Conservation (phyloP, 1,140 invertebrate genomes). For the Drusus annulatus region DNA sequence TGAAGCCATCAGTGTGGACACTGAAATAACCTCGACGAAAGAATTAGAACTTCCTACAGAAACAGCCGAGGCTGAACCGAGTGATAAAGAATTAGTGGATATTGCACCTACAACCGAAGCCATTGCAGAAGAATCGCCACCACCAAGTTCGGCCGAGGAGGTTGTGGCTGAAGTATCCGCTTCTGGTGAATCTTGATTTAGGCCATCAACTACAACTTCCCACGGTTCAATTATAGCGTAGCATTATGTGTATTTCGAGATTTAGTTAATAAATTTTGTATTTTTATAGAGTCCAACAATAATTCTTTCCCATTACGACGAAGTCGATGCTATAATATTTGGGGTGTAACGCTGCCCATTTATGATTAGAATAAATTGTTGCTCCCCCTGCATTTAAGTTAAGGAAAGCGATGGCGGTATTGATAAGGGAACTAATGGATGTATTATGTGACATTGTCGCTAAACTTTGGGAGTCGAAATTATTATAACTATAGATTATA, state of each 20-base stretch:
- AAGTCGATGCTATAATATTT: too few species aligned
- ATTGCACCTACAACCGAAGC: background rate
- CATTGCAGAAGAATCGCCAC: background rate
- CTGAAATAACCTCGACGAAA: constrained; percentile 2
- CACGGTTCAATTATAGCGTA: background rate
- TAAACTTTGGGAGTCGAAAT: too few species aligned
- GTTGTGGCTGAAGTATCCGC: background rate
- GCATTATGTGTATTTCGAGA: background rate
- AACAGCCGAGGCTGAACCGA: background rate
- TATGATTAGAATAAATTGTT: too few species aligned
- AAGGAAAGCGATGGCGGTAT: too few species aligned
- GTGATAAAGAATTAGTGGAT: background rate
- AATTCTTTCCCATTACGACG: too few species aligned
- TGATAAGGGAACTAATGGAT: too few species aligned
- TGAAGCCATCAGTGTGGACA: constrained; percentile 16
- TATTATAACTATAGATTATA: too few species aligned
- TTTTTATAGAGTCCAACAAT: constrained; percentile 13
- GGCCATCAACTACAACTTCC: too few species aligned
- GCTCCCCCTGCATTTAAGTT: too few species aligned
- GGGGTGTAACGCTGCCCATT: too few species aligned
- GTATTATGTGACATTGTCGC: too few species aligned
- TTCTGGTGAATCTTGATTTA: constrained; percentile 3
- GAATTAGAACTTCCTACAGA: background rate
- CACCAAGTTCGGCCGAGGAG: background rate
- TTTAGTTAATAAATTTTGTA: constrained; percentile 3